phyloP scores from a whole-genome alignment of 2,797 vertebrate genomes.

The Pantherophis alleghaniensis region DNA sequence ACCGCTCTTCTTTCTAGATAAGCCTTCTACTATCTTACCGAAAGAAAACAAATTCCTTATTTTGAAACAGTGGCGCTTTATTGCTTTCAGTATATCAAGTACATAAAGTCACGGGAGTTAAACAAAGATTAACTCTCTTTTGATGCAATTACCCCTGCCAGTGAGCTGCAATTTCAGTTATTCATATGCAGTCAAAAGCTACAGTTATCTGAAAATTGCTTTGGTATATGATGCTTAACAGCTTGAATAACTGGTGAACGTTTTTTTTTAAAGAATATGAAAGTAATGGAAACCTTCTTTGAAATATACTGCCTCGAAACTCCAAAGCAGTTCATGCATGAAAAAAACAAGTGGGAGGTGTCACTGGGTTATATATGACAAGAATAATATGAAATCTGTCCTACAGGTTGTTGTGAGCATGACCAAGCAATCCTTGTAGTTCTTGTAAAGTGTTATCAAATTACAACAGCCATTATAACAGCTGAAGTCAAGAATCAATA shows the following conservation, averaged over 20 bases:
- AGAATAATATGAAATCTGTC: not conserved
- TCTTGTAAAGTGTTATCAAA: not conserved
- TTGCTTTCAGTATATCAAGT: conserved; percentile 41
- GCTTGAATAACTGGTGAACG: conserved; percentile 21
- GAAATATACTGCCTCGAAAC: not conserved
- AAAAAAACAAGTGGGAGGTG: not conserved
- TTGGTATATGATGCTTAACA: conserved; percentile 27
- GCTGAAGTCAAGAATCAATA: not conserved
- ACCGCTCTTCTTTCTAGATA: conserved; percentile 30
- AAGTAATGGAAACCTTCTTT: not conserved
- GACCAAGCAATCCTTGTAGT: not conserved
- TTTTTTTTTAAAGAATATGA: not conserved
- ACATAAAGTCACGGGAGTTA: conserved; percentile 56
- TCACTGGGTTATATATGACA: not conserved
- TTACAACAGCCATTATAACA: not conserved
- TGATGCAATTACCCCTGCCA: conserved; percentile 48
- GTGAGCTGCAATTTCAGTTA: conserved; percentile 52
- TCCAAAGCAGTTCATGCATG: accelerated
- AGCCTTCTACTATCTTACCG: conserved; percentile 51
- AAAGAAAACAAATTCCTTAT: conserved; percentile 60
- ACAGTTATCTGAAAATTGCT: conserved; percentile 45
- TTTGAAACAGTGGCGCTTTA: conserved; percentile 48
- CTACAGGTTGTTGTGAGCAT: not conserved
- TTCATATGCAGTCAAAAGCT: conserved; percentile 46
- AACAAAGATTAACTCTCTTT: conserved; percentile 66